These are phyloP conservation scores for Schizopygopsis malacanthus DNA, from an alignment of 2,797 vertebrate species.

Conservation along the genomic window DNA sequence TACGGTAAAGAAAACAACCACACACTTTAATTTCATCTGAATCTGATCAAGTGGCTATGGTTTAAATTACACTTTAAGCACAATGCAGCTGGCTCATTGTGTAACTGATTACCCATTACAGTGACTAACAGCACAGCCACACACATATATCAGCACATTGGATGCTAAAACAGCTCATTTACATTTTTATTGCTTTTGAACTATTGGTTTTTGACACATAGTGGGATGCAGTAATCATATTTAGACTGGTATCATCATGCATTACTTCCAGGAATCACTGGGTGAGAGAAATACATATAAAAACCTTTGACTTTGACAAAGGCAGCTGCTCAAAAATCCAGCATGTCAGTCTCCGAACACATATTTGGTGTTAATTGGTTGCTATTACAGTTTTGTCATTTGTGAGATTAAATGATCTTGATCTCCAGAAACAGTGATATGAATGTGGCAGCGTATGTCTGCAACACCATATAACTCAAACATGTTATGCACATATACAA, in stretches of 20 bases:
- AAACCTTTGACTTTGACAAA: slow-evolving; percentile 29
- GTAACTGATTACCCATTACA: slow-evolving; percentile 24
- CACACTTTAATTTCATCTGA: slow-evolving; percentile 1
- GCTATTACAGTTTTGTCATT: background rate
- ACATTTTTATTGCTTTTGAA: slow-evolving; percentile 55
- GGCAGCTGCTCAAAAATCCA: background rate
- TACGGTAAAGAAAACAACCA: slow-evolving; percentile 78
- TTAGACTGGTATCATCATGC: slow-evolving; percentile 42
- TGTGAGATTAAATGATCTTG: background rate
- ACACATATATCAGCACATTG: slow-evolving; percentile 15
- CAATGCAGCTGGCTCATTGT: slow-evolving; percentile 17
- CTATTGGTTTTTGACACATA: slow-evolving; percentile 28
- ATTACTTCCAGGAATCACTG: slow-evolving; percentile 16
- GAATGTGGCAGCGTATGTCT: no score
- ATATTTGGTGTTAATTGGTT: background rate
- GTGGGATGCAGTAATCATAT: slow-evolving; percentile 39
- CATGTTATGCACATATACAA: no score
- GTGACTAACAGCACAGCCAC: slow-evolving; percentile 29
- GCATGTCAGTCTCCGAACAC: background rate
- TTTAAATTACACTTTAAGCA: slow-evolving; percentile 29
- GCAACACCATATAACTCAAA: no score
- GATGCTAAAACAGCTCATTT: slow-evolving; percentile 40
- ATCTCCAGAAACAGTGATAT: no score
- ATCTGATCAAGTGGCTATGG: slow-evolving; percentile 21
- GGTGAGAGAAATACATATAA: background rate